Base-by-base conservation (phyloP, 2,888 invertebrate species). In the Odontocolon sp. region DNA sequence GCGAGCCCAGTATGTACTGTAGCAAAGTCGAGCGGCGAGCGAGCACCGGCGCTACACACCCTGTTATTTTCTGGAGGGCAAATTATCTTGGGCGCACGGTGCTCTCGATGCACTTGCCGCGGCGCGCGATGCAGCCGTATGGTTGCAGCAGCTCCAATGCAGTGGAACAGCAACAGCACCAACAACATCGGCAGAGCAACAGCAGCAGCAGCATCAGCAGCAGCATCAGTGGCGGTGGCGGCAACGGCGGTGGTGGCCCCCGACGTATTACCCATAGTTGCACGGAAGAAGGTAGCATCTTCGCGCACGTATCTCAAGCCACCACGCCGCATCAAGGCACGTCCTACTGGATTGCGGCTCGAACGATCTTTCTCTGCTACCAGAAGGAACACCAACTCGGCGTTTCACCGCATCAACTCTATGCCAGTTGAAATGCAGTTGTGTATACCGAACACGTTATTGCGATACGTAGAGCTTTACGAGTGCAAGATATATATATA, bases 291-390 rank as follows among this genome's bases (percentile, higher is more conserved):
- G 76, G 88, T 88, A 88, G 88, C 87, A 86, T 86, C 83, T 87
- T 88, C 86, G 87, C 86, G 87, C 88, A 88, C 88, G 88, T 88
- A 88, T 88, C 87, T 87, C 83, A 84, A 88, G 82, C 88, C 86
- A 88, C 86, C 88, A 88, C 84, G 87, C 86, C 86, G 85, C 87
- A 88, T 89, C 89, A 88, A 88, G 85, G 87, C 88, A 89, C 89
- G 89, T 89, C 89, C 89, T 89, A 88, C 88, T 84, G 88, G 85
- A 89, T 89, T 88, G 88, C 87, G 87, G 87, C 85, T 85, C 83
- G 82, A 87, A 84, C 83, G 81, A 86, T 86, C 82, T 81, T 79
- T 69, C 79, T 77, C 56, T 68, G 21, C 28, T 40, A 86, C 86
- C 86, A 82, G 67, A 47, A 59, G 76, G 54, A 66, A 18, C 66